Evolutionary conservation across 2,113 vertebrate species (phyloP).

Genomic region (Siniperca knerii): DNA sequence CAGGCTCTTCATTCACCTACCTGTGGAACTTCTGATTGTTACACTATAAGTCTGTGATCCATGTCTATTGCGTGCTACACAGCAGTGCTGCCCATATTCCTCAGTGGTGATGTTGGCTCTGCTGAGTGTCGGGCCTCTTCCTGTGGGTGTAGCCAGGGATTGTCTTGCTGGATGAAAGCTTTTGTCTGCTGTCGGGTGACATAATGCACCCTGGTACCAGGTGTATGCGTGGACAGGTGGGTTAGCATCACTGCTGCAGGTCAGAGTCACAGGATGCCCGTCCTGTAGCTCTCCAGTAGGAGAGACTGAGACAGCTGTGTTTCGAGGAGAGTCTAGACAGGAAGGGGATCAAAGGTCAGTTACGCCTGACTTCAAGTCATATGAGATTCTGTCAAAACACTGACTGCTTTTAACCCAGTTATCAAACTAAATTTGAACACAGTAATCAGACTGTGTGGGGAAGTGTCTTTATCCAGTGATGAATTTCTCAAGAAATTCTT

Average conservation of each 20-base stretch:
- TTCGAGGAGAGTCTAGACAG: conserved; percentile 66
- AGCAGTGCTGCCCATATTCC: conserved; percentile 65
- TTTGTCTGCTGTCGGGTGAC: conserved; percentile 44
- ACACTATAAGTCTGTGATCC: conserved; percentile 62
- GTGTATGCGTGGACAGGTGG: conserved; percentile 62
- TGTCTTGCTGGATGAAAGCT: conserved; percentile 34
- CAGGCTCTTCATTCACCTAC: conserved; percentile 19
- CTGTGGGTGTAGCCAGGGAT: neutral
- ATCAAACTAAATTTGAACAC: neutral
- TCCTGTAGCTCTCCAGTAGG: conserved; percentile 4
- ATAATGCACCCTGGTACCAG: conserved; percentile 68
- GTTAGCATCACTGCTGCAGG: conserved; percentile 79
- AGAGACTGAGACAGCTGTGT: conserved; percentile 24
- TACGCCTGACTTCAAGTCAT: neutral
- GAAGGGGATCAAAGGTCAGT: conserved; percentile 12
- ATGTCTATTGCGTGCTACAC: conserved; percentile 70
- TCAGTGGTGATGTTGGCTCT: conserved; percentile 31
- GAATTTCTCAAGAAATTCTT: neutral
- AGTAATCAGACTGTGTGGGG: neutral
- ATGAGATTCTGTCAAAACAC: neutral
- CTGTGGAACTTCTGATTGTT: neutral
- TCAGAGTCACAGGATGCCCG: conserved; percentile 49
- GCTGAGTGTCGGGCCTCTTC: conserved; percentile 32
- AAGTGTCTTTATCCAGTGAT: neutral
- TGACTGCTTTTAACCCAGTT: neutral